Conservation (phyloP, 1,140 invertebrate genomes). For the Penaeus vannamei region DNA sequence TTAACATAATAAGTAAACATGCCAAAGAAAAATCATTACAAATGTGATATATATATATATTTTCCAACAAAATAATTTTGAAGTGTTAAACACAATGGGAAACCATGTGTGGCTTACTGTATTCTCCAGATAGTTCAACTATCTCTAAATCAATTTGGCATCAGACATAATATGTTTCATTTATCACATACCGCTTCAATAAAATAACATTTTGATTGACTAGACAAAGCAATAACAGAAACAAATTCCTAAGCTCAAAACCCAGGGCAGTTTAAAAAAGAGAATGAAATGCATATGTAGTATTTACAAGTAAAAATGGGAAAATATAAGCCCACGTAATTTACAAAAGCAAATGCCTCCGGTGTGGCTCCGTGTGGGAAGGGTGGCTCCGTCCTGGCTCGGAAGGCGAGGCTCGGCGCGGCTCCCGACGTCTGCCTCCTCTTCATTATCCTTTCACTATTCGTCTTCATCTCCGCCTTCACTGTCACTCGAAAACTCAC, state of each 20-base stretch:
- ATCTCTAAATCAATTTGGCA: slow-evolving; percentile 60
- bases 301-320: slow-evolving; percentile 55
- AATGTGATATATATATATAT: neutral
- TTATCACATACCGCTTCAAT: slow-evolving; percentile 62
- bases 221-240: slow-evolving; percentile 61
- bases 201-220: slow-evolving; percentile 58
- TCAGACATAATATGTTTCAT: slow-evolving; percentile 40
- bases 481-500: too few species aligned
- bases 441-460: too few species aligned
- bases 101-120: neutral
- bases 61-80: too few species aligned
- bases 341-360: slow-evolving; percentile 5
- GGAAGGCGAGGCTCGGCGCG: too few species aligned
- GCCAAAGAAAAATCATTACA: neutral
- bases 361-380: too few species aligned
- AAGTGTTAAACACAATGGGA: neutral
- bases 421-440: too few species aligned
- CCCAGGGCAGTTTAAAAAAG: slow-evolving; percentile 29
- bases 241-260: slow-evolving; percentile 39
- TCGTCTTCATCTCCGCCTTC: too few species aligned
- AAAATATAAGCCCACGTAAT: slow-evolving; percentile 51
- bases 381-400: too few species aligned
- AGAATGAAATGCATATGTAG: neutral
- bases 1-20: neutral
- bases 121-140: slow-evolving; percentile 22